A percentile compares a stretch with the other conserved stretches of the same genome.
These are phyloP conservation scores for Styela plicata DNA, from an alignment of 23 tunicate genomes.

Conservation along the genomic window DNA sequence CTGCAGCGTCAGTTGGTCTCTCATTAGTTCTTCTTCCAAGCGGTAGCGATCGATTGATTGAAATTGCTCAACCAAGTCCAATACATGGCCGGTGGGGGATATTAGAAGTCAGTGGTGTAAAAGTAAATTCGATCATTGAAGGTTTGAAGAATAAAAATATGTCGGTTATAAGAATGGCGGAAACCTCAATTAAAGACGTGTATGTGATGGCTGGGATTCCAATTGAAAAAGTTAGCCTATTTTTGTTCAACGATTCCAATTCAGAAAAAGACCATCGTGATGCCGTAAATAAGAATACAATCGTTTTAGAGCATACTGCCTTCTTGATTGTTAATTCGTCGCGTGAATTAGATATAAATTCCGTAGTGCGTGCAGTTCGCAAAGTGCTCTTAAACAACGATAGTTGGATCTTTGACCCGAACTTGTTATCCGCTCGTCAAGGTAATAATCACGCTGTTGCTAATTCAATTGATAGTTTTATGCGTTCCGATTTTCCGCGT, in stretches of 20 bases:
- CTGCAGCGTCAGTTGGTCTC: conserved; percentile 18
- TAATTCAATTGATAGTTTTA: conserved; percentile 15
- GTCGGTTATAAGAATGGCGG: neutral
- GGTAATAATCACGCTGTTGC: conserved; percentile 13
- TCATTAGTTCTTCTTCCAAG: conserved; percentile 10
- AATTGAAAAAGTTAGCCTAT: neutral
- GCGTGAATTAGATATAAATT: neutral
- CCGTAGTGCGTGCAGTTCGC: neutral
- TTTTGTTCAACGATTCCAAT: neutral
- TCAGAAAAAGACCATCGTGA: neutral
- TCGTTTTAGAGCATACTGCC: conserved; percentile 6
- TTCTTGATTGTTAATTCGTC: neutral
- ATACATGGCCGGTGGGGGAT: conserved; percentile 29
- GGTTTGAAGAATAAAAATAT: neutral
- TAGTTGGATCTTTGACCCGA: conserved; percentile 12
- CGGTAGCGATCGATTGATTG: neutral
- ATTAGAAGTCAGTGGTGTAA: neutral
- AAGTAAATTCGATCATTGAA: neutral
- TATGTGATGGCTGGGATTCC: conserved; percentile 1
- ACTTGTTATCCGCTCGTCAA: conserved; percentile 4
- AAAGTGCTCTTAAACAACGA: conserved; percentile 2
- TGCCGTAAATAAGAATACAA: neutral
- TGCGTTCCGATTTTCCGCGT: conserved; percentile 17
- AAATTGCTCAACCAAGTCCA: conserved; percentile 19
- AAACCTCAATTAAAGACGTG: neutral